These are phyloP conservation scores for Psammodynastes pulverulentus DNA, from an alignment of 2,113 vertebrate species.

Conservation along the genomic window DNA sequence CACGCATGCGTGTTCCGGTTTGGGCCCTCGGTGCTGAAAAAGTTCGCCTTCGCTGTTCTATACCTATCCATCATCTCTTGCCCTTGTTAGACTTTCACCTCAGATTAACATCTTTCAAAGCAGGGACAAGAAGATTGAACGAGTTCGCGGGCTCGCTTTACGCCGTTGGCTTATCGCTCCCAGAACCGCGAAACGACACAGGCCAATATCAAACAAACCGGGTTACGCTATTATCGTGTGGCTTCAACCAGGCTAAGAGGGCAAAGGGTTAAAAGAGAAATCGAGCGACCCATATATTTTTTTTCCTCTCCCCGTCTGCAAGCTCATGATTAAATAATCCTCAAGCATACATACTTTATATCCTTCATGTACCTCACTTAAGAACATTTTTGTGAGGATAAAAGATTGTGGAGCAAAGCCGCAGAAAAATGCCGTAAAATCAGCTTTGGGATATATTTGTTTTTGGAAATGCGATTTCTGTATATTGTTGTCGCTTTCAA, in stretches of 20 bases:
- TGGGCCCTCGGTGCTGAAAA: too few species aligned
- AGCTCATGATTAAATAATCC: background rate
- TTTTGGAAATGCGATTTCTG: background rate
- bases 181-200: background rate
- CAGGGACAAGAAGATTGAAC: background rate
- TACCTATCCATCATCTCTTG: too few species aligned
- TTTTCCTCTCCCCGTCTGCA: background rate
- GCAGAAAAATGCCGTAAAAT: background rate
- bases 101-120: too few species aligned
- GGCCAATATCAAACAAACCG: background rate
- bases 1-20: too few species aligned
- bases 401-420: background rate
- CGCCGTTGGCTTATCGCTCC: background rate
- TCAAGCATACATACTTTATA: background rate
- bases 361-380: background rate
- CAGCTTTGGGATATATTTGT: background rate
- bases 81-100: too few species aligned
- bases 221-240: background rate
- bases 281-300: background rate
- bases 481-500: too few species aligned
- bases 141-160: rapidly evolving
- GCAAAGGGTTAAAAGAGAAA: background rate
- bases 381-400: background rate
- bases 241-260: background rate
- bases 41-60: too few species aligned